Conservation (phyloP, 2,113 vertebrate species). For the Clupea harengus region DNA sequence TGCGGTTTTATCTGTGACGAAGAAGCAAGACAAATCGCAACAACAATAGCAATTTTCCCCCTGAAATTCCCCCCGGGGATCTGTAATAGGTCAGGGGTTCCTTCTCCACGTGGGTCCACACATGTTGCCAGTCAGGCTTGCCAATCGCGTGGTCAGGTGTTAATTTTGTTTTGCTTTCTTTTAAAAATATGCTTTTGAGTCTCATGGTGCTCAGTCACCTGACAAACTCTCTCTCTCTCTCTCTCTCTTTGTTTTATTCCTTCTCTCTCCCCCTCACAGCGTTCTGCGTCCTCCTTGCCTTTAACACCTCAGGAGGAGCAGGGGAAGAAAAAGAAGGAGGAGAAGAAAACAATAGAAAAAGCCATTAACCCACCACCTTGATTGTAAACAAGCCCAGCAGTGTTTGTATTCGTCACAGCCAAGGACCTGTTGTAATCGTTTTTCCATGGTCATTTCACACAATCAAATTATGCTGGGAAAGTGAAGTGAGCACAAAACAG, state of each 20-base stretch:
- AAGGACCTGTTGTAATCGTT: slow-evolving; percentile 51
- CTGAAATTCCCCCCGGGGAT: background rate
- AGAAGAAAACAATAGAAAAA: slow-evolving; percentile 24
- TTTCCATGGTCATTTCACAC: slow-evolving; percentile 57
- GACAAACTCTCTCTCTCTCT: background rate
- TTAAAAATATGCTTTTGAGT: background rate
- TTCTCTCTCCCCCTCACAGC: background rate
- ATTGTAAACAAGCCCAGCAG: slow-evolving; percentile 50
- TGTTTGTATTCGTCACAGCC: slow-evolving; percentile 53
- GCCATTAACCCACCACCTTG: slow-evolving; percentile 42
- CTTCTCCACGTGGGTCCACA: background rate
- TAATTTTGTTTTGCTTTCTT: background rate
- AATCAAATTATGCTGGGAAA: slow-evolving; percentile 49
- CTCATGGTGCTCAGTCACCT: background rate
- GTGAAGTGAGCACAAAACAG: slow-evolving; percentile 25
- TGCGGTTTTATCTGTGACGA: background rate
- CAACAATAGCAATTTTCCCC: background rate
- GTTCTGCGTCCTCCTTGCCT: background rate
- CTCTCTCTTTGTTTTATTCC: background rate
- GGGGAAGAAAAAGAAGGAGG: background rate
- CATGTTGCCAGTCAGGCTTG: background rate
- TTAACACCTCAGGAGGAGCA: slow-evolving; percentile 34
- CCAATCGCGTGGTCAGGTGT: background rate
- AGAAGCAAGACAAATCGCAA: background rate
- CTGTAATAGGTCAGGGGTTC: background rate